phyloP scores from a whole-genome alignment of 2,113 vertebrate genomes.

The Bufo gargarizans region DNA sequence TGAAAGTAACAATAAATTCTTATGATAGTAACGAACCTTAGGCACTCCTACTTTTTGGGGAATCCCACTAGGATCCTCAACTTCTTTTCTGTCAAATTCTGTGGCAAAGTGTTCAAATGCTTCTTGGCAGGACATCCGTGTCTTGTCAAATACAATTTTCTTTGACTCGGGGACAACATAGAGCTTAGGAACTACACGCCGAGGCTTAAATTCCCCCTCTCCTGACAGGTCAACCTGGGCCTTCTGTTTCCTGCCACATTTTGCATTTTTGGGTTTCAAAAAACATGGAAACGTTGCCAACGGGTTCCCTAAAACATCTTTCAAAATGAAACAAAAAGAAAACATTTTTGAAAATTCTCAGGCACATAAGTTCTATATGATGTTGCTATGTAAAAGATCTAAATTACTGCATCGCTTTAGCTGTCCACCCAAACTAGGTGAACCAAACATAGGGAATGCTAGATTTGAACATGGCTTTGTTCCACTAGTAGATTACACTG shows the following conservation, averaged over 20 bases:
- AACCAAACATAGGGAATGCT: no score
- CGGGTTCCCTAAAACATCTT: neutral
- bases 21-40: neutral
- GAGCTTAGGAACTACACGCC: constrained; percentile 78
- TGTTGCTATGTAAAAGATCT: no score
- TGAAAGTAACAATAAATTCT: no score
- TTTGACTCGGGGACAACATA: constrained; percentile 74
- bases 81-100: neutral
- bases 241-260: constrained; percentile 23
- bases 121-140: constrained; percentile 78
- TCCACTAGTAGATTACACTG: no score
- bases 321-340: neutral
- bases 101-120: constrained; percentile 79
- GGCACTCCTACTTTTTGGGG: constrained; percentile 29
- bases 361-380: no score
- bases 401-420: no score
- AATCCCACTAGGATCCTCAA: neutral
- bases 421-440: no score
- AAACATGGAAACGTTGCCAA: neutral
- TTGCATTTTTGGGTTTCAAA: constrained; percentile 33
- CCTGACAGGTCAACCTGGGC: constrained; percentile 4
- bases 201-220: constrained; percentile 65
- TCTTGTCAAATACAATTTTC: constrained; percentile 66
- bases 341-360: neutral
- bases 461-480: no score